These are phyloP conservation scores for Drosophila siamana DNA, from an alignment of 2,888 invertebrate genomes.

Conservation along the genomic window DNA sequence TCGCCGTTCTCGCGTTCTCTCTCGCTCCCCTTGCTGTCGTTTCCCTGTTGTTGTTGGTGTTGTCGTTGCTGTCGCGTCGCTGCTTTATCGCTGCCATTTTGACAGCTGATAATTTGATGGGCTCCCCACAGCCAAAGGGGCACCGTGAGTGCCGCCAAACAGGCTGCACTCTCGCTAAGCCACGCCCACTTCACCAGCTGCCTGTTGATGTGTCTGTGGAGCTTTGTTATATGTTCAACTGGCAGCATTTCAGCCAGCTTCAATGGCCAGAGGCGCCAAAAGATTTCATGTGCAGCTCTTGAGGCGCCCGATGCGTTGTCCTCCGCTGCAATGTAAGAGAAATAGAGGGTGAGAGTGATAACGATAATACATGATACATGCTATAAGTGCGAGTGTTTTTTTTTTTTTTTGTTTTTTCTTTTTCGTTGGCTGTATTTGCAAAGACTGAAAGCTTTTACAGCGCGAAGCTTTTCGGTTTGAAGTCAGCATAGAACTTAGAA, in stretches of 20 bases:
- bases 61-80: constrained; percentile 26
- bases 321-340: constrained; percentile 53
- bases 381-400: too few species aligned
- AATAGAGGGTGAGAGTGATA: constrained; percentile 4
- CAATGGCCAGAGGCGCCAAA: constrained; percentile 65
- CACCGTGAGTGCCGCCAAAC: constrained; percentile 25
- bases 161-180: constrained; percentile 31
- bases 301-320: constrained; percentile 65
- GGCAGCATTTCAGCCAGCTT: constrained; percentile 51
- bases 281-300: constrained; percentile 59
- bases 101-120: constrained; percentile 82
- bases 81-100: constrained; percentile 60
- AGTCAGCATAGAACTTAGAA: too few species aligned
- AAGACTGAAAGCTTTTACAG: constrained; percentile 1
- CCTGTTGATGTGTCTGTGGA: constrained; percentile 63
- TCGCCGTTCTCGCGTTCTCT: constrained; percentile 28
- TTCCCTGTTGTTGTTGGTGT: neutral
- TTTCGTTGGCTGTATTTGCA: constrained; percentile 1
- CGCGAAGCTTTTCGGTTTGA: too few species aligned
- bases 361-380: neutral
- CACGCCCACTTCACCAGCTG: constrained; percentile 60
- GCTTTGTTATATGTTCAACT: constrained; percentile 50
- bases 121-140: constrained; percentile 50
- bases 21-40: constrained; percentile 14
- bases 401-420: neutral